These are phyloP conservation scores for Venusia cambrica DNA, from an alignment of 2,888 invertebrate species.

Conservation along the genomic window DNA sequence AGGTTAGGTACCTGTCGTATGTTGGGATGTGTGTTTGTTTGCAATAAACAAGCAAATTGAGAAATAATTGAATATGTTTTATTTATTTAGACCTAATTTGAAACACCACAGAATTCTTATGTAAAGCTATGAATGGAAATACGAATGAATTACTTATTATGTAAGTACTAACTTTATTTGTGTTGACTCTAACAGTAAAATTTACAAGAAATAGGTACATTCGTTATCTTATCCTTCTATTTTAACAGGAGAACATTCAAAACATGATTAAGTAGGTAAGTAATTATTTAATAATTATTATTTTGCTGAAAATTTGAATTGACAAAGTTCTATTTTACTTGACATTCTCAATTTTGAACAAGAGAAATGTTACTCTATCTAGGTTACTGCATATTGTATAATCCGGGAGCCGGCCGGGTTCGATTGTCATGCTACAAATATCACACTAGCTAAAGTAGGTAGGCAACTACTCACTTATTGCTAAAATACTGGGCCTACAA, in stretches of 20 bases:
- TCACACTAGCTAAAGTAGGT: too few relatives aligned
- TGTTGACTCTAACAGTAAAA: conserved; percentile 74
- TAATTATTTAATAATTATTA: too few relatives aligned
- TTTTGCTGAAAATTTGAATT: conserved; percentile 74
- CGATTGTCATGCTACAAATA: too few relatives aligned
- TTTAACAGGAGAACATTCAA: conserved; percentile 61
- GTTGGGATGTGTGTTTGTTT: too few relatives aligned
- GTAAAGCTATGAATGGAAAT: conserved; percentile 24
- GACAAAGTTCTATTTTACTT: conserved; percentile 54
- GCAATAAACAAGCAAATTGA: too few relatives aligned
- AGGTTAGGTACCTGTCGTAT: too few relatives aligned
- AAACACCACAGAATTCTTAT: not conserved
- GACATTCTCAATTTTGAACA: conserved; percentile 13
- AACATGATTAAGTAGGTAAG: too few relatives aligned
- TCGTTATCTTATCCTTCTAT: conserved; percentile 61
- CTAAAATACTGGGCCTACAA: too few relatives aligned
- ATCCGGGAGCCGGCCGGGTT: too few relatives aligned
- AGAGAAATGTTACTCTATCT: conserved; percentile 11
- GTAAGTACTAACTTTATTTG: conserved; percentile 65
- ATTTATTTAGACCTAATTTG: conserved; percentile 3
- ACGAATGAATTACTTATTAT: conserved; percentile 44
- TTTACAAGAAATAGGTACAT: conserved; percentile 71
- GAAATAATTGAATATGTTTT: conserved; percentile 15
- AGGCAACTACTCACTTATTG: too few relatives aligned
- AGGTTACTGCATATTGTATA: too few relatives aligned